Base-by-base conservation (phyloP, 2,113 vertebrate genomes). In the human region DNA sequence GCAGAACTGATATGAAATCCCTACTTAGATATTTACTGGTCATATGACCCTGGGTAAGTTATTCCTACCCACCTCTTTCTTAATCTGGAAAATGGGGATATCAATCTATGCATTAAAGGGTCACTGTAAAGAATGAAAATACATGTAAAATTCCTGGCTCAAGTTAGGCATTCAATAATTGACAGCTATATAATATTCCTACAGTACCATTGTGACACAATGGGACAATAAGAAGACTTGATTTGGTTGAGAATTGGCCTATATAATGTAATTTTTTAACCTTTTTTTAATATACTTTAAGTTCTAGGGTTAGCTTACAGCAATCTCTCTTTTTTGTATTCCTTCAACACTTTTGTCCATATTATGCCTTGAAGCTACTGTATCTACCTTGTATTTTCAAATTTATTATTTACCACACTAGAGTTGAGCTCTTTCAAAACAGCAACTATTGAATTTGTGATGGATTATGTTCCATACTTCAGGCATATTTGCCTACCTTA, bases 371-470 rank as follows among this genome's bases (percentile, higher is more conserved):
- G 17, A 85, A 80, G 22, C 38, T 94, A 86, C 38, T 57, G n/a
- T 35, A 68, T 40, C 30, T 22, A 82, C 16, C 55, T 66, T n/a
- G 22, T 20, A n/a, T 76, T 92, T 93, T 85, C 75, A 38, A 80
- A 85, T 86, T n/a, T 85, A 94, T 89, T 66, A 85, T 57, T 94
- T 89, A 11, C 55, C 9, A 55, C 8, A 64, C 8, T 76, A 81
- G 32, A 94, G 38, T 79, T 84, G 61, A 94, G 76, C 25, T 89
- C 9, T 96, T 79, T 88, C 52, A 83, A 92, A 97, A 55, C 20
- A 45, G 35, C 11, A 83, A 64, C 83, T 52, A 57, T 61, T 89
- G 66, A 73, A 40, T 88, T 83, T 92, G 27, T 88, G 52, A 84
- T 40, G 35, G 55, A 80, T 79, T 83, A 55, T 80, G 30, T 52